Evolutionary conservation across 1,140 invertebrate genomes (phyloP), one percentile per base, ranked within the genome.

Genomic region (Nasonia longicornis): DNA sequence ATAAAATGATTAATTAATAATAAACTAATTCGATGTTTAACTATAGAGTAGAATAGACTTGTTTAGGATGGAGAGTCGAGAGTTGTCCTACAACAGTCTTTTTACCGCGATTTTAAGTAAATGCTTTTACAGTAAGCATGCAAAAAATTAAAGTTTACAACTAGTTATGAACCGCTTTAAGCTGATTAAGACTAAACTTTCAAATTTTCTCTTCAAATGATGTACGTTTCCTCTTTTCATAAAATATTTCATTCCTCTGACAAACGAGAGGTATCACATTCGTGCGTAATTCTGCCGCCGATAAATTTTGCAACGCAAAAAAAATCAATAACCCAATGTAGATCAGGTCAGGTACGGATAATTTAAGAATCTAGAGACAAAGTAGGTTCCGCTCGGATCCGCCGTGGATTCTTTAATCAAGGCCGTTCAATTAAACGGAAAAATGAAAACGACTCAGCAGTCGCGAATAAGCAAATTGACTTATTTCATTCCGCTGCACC

Each of bases 401-500:
- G 11, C 45, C 14, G 45, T 48, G 0, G 6, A 58, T 58, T n/a
- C 52, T n/a, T 58, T 6, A 58, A 58, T 58, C 52, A 58, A n/a
- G 52, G 16, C 6, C 16, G 52, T n/a, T n/a, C 52, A 58, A 58
- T 58, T 58, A 58, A 58, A 58, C 0, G 20, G 16, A n/a, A 58
- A 12, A 16, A 16, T 16, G 52, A 58, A 58, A 58, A 20, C 3
- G 20, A 20, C 52, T 7, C 48, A 58, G 20, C n/a, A 35, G 3
- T 58, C 6, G 20, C 20, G 20, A 58, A 58, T 20, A n/a, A 20
- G 48, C 4, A 14, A 35, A 75, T 75, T 76, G 58, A 76, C 74
- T 76, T 66, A 76, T 76, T 76, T 66, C 20, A 64, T 75, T 52
- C 20, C 29, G 7, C 48, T 52, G 48, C 48, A 63, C 29, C 22